A percentile compares a stretch with the other conserved stretches of the same genome.
These are phyloP conservation scores for Vicugna pacos DNA, from an alignment of 2,113 vertebrate genomes.

Conservation along the genomic window DNA sequence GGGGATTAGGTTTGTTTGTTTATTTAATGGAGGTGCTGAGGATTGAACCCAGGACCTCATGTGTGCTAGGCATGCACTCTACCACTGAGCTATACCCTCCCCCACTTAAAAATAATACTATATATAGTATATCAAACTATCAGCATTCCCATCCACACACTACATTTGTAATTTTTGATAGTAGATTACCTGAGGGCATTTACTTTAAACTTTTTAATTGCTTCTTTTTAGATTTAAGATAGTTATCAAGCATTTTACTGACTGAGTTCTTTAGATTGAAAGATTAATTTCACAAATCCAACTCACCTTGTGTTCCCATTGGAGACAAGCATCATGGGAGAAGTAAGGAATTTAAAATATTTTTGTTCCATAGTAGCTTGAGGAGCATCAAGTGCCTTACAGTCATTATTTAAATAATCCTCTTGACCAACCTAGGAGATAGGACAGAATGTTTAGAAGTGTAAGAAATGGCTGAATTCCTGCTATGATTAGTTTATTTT, in stretches of 20 bases:
- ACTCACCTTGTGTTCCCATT: background rate
- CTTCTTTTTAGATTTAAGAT: background rate
- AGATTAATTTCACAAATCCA: background rate
- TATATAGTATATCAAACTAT: background rate
- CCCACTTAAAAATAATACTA: too few species aligned
- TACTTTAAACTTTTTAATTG: conserved; percentile 7
- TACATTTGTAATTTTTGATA: conserved; percentile 29
- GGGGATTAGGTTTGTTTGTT: too few species aligned
- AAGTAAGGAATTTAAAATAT: background rate
- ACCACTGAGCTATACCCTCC: too few species aligned
- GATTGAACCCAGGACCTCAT: too few species aligned
- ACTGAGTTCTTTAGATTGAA: background rate
- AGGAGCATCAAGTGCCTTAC: background rate
- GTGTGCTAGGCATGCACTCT: too few species aligned
- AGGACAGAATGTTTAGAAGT: background rate
- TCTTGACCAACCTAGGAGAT: background rate
- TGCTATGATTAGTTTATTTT: background rate
- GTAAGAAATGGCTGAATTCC: background rate
- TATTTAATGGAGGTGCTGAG: too few species aligned
- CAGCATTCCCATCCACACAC: background rate
- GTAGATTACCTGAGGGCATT: background rate
- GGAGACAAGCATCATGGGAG: background rate
- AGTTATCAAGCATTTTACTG: conserved; percentile 16
- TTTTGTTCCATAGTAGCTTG: background rate
- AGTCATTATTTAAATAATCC: background rate